Conservation (phyloP, 2,888 invertebrate species). For the Hyppa rectilinea region DNA sequence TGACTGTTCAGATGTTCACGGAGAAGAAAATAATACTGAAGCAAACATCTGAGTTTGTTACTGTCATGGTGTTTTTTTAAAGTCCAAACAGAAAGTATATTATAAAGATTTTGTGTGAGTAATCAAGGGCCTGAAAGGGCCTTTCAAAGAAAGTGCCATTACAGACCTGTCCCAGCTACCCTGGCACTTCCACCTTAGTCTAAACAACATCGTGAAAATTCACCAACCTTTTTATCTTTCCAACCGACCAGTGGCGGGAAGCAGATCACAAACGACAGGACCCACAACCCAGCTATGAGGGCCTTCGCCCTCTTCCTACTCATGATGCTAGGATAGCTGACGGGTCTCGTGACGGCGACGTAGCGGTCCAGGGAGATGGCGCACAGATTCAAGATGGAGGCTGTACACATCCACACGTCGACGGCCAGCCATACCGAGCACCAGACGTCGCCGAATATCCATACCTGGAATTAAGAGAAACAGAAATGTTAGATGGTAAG, state of each 20-base stretch:
- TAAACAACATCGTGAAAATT: too few relatives aligned
- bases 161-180: too few relatives aligned
- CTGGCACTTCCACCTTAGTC: too few relatives aligned
- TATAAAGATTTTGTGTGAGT: too few relatives aligned
- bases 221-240: conserved; percentile 93
- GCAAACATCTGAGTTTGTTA: too few relatives aligned
- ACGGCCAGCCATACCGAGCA: conserved; percentile 99
- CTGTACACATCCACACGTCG: conserved; percentile 99
- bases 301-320: conserved; percentile 95
- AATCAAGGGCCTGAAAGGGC: too few relatives aligned
- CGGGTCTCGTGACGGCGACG: conserved; percentile 98
- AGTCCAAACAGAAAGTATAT: too few relatives aligned
- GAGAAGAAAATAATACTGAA: too few relatives aligned
- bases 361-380: conserved; percentile 98
- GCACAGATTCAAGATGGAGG: conserved; percentile 98
- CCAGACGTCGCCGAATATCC: conserved; percentile 99
- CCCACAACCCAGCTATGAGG: conserved; percentile 98
- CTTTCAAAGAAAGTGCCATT: too few relatives aligned
- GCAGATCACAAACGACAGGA: conserved; percentile 98
- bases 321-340: conserved; percentile 98
- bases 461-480: conserved; percentile 91
- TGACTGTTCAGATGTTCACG: too few relatives aligned
- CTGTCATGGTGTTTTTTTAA: too few relatives aligned
- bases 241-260: conserved; percentile 98
- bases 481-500: not conserved